These are phyloP conservation scores for Lumbricus terrestris DNA, from an alignment of 2,888 invertebrate genomes.

Conservation along the genomic window DNA sequence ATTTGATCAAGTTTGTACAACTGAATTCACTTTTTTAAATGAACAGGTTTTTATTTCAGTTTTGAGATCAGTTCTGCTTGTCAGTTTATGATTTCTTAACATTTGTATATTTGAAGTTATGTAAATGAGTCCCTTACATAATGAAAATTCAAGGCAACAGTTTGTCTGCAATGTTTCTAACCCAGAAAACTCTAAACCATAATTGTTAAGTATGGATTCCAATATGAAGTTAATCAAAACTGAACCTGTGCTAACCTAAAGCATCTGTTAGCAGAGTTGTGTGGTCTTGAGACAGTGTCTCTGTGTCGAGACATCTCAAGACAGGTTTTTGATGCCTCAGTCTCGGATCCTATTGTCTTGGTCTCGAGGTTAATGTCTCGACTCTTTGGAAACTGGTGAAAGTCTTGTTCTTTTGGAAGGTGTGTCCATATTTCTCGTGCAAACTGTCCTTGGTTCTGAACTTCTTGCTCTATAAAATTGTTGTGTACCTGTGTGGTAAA, in stretches of 20 bases:
- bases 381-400: no score
- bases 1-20: constrained; percentile 50
- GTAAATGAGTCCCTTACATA: not conserved
- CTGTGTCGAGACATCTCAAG: no score
- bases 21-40: not conserved
- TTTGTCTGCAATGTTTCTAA: not conserved
- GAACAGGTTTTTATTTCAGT: not conserved
- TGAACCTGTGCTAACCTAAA: not conserved
- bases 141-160: not conserved
- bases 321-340: no score
- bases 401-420: no score
- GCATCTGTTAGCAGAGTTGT: not conserved
- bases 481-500: no score
- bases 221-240: not conserved
- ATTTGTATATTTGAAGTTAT: not conserved
- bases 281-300: no score
- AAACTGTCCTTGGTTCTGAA: no score
- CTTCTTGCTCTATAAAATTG: no score
- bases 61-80: not conserved
- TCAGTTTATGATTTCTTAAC: not conserved
- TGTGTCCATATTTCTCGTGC: no score
- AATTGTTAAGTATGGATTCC: not conserved
- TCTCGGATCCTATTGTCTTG: no score
- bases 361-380: no score
- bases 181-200: not conserved